These are phyloP conservation scores for Hydropsyche tenuis DNA, from an alignment of 1,140 invertebrate genomes.

Conservation along the genomic window DNA sequence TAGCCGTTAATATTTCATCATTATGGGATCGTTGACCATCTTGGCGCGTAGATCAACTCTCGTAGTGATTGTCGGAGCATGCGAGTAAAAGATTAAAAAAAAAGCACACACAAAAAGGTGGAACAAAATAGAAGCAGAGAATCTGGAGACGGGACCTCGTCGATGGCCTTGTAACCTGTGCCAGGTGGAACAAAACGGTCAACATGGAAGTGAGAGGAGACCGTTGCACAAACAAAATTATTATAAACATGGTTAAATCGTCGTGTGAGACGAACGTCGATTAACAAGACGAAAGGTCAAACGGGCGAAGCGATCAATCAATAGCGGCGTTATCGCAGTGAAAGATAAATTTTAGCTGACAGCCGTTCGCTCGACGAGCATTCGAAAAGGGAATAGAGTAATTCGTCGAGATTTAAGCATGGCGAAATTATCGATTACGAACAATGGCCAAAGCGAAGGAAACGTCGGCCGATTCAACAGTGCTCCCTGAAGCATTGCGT, in stretches of 20 bases:
- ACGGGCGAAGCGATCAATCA: constrained; percentile 1
- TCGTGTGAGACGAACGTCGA: neutral
- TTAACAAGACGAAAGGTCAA: neutral
- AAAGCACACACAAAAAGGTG: neutral
- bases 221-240: neutral
- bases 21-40: constrained; percentile 28
- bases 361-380: neutral
- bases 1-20: constrained; percentile 27
- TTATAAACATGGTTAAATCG: neutral
- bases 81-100: neutral
- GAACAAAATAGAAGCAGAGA: constrained; percentile 5
- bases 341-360: neutral
- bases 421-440: constrained; percentile 7
- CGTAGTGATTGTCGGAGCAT: neutral
- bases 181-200: neutral
- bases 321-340: no score
- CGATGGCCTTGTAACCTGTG: neutral
- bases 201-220: neutral
- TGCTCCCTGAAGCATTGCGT: constrained; percentile 11
- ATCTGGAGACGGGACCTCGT: constrained; percentile 4
- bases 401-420: neutral
- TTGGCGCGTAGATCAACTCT: constrained; percentile 1
- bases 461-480: constrained; percentile 2
- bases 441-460: constrained; percentile 3
- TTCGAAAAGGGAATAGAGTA: neutral